These are phyloP conservation scores for Pipistrellus pipistrellus DNA, from an alignment of 2,797 vertebrate species.

Conservation along the genomic window DNA sequence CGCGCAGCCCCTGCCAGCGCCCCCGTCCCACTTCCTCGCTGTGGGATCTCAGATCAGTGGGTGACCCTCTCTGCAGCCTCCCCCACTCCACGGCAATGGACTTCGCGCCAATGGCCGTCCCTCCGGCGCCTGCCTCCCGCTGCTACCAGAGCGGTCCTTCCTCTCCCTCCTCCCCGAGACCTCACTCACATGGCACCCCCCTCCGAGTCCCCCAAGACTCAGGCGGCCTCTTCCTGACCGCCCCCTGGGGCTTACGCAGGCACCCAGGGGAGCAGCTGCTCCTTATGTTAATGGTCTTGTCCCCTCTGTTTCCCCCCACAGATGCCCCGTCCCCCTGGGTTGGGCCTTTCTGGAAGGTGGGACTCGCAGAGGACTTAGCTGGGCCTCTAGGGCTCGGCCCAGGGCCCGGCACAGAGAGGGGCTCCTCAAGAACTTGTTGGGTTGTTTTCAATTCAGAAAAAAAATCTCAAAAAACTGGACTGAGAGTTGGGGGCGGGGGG, in stretches of 20 bases:
- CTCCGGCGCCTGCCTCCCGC: not conserved
- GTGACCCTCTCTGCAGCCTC: not conserved
- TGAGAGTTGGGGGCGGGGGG: too few species aligned
- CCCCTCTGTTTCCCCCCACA: not conserved
- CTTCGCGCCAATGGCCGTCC: accelerated
- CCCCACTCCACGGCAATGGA: accelerated
- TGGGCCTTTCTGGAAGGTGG: too few species aligned
- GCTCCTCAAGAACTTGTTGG: too few species aligned
- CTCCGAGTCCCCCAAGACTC: not conserved
- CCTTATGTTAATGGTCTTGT: not conserved
- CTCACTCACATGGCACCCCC: not conserved
- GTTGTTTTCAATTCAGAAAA: too few species aligned
- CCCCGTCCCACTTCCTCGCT: accelerated
- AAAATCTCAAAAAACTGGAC: too few species aligned
- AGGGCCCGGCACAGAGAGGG: too few species aligned
- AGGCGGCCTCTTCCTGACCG: accelerated
- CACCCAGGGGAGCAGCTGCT: not conserved
- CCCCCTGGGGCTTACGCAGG: accelerated
- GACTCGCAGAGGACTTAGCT: too few species aligned
- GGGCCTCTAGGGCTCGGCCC: too few species aligned
- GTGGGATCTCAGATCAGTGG: not conserved
- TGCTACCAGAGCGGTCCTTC: not conserved
- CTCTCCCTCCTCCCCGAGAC: not conserved
- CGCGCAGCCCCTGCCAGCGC: accelerated
- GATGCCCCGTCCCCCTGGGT: too few species aligned